These are phyloP conservation scores for Cyprinodon tularosa DNA, from an alignment of 2,113 vertebrate genomes.

Conservation along the genomic window DNA sequence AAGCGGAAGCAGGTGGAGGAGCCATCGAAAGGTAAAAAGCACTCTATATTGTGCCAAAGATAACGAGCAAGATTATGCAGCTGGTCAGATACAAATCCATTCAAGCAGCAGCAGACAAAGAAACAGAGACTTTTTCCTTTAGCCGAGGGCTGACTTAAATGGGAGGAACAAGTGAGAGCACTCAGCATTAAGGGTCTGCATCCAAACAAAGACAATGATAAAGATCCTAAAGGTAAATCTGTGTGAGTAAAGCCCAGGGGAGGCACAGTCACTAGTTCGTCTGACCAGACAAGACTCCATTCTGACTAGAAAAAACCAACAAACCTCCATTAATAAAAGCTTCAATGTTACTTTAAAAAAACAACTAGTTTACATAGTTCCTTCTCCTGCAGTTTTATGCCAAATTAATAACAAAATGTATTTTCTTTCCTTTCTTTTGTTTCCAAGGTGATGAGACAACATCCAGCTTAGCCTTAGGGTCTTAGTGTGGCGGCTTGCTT, in stretches of 20 bases:
- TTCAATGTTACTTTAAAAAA: conserved; percentile 6
- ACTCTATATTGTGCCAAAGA: conserved; percentile 10
- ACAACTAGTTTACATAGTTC: not conserved
- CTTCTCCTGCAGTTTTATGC: not conserved
- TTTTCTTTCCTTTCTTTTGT: conserved; percentile 22
- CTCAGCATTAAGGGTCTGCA: conserved; percentile 47
- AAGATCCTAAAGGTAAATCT: conserved; percentile 61
- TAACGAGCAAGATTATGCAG: conserved; percentile 30
- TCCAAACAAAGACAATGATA: conserved; percentile 61
- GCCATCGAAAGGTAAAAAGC: not conserved
- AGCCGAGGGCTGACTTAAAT: conserved; percentile 52
- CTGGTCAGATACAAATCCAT: conserved; percentile 23
- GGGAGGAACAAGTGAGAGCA: conserved; percentile 44
- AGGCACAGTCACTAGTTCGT: conserved; percentile 30
- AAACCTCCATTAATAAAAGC: conserved; percentile 11
- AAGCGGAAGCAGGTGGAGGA: conserved; percentile 19
- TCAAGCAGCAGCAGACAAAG: conserved; percentile 14
- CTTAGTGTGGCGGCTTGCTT: conserved; percentile 21
- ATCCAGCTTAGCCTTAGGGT: conserved; percentile 37
- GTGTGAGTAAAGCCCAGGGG: conserved; percentile 60
- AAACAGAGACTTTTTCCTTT: conserved; percentile 9
- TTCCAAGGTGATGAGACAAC: conserved; percentile 48
- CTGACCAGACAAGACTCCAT: conserved; percentile 48
- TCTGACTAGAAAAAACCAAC: conserved; percentile 17
- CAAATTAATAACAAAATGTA: conserved; percentile 14